Percentiles rank a stretch among this genome's conserved stretches.
phyloP scores from a whole-genome alignment of 2,888 invertebrate genomes.

The Lamproptera curius region DNA sequence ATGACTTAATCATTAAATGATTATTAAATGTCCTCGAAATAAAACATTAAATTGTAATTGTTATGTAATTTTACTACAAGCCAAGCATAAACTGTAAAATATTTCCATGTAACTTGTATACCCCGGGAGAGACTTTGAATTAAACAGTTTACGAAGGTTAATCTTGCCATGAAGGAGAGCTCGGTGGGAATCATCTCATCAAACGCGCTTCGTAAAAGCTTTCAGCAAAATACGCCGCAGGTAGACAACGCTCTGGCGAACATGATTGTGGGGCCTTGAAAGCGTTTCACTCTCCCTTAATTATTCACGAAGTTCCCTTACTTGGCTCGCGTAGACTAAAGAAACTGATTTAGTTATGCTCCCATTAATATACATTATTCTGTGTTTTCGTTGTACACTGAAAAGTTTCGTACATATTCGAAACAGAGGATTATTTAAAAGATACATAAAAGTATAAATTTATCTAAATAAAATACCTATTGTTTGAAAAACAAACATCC shows the following conservation, averaged over 20 bases:
- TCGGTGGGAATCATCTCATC: not conserved
- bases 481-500: too few species aligned
- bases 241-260: not conserved
- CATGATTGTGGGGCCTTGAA: not conserved
- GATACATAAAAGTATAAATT: too few species aligned
- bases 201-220: slow-evolving; percentile 1
- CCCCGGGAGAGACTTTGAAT: too few species aligned
- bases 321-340: not conserved
- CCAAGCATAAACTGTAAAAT: not conserved
- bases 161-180: not conserved
- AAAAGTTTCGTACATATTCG: too few species aligned
- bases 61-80: not conserved
- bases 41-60: not conserved
- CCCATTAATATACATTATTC: too few species aligned
- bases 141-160: too few species aligned
- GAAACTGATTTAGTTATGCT: too few species aligned
- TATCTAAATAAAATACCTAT: too few species aligned
- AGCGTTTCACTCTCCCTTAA: not conserved
- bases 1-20: not conserved
- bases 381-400: too few species aligned
- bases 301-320: not conserved
- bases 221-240: not conserved
- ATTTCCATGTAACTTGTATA: not conserved
- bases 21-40: not conserved
- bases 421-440: too few species aligned